Percentiles rank a stretch among this genome's conserved stretches.
phyloP scores from a whole-genome alignment of 2,888 invertebrate species.

The Lepas anatifera region DNA sequence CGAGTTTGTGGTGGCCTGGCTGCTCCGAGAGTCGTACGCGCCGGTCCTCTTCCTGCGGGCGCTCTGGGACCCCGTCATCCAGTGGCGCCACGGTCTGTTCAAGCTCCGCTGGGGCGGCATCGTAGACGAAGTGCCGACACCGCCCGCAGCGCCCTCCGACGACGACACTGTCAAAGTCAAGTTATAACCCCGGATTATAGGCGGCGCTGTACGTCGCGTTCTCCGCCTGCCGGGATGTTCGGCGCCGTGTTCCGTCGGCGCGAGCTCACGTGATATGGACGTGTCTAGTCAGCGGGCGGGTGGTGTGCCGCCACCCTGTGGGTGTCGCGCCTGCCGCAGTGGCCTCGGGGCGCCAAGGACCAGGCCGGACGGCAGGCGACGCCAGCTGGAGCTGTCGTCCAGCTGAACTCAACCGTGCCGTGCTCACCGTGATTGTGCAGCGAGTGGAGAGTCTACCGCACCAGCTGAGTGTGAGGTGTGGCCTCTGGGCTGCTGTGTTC shows the following conservation, averaged over 20 bases:
- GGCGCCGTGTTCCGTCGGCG: not conserved
- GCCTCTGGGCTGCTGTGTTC: not conserved
- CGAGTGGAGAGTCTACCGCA: not conserved
- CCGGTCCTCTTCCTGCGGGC: slow-evolving; percentile 80
- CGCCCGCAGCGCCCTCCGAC: not conserved
- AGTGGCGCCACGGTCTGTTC: slow-evolving; percentile 86
- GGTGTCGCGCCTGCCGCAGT: not conserved
- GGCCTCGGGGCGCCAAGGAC: not conserved
- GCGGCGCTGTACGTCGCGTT: not conserved
- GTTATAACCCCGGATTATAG: not conserved
- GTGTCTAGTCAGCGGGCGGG: slow-evolving; percentile 1
- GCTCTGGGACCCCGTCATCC: slow-evolving; percentile 72
- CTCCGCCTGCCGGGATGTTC: not conserved
- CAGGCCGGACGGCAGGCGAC: not conserved
- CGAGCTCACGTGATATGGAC: not conserved
- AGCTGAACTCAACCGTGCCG: not conserved
- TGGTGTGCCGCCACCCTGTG: not conserved
- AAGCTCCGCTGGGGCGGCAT: slow-evolving; percentile 90
- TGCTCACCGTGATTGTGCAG: no score
- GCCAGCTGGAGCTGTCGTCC: not conserved
- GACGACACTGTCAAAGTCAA: not conserved
- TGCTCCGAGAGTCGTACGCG: slow-evolving; percentile 81
- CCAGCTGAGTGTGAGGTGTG: not conserved
- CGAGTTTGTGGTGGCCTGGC: slow-evolving; percentile 89
- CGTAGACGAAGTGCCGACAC: slow-evolving; percentile 49